Base-by-base conservation (phyloP, 1,140 invertebrate species). In the Mya arenaria region DNA sequence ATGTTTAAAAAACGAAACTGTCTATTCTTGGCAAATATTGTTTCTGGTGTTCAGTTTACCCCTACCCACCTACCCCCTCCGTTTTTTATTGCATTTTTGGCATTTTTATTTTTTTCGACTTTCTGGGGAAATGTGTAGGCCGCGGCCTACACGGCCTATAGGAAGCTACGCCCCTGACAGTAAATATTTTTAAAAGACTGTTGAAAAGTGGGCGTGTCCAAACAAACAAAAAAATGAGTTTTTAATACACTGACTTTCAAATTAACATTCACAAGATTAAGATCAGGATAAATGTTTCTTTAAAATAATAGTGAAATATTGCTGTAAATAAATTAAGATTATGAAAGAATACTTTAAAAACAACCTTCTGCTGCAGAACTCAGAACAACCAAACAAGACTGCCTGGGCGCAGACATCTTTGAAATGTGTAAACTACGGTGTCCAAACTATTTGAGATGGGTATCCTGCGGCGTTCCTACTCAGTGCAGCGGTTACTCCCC, bases 371-470 rank as follows among this genome's bases (percentile, higher is more conserved):
- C 63, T 28, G 82, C 69, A 34, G 85, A 78, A 84, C 79, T 84
- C 15, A 86, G 58, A 17, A 84, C 80, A 19, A 86, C 52, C n/a
- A 86, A 66, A 77, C 83, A 84, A 63, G 79, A 80, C 13, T 80
- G 60, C 44, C 80, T 86, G 79, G 85, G 85, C 74, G 85, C 85
- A 66, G 85, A 83, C 84, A 85, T 85, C 69, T 87, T 84, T 39
- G 25, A 23, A 73, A 30, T 62, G 32, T 52, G 55, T 44, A 17
- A 23, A 69, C 4, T 44, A 44, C 28, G 37, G 10, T 6, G 4
- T n/a, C n/a, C n/a, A n/a, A n/a, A n/a, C n/a, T n/a, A n/a, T n/a
- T n/a, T n/a, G n/a, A n/a, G n/a, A n/a, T n/a, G n/a, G n/a, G n/a
- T n/a, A n/a, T n/a, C n/a, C n/a, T n/a, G n/a, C n/a, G n/a, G n/a